Percentiles rank a stretch among this genome's conserved stretches.
Evolutionary conservation across 2,113 vertebrate species (phyloP).

Genomic region (Corapipo altera): DNA sequence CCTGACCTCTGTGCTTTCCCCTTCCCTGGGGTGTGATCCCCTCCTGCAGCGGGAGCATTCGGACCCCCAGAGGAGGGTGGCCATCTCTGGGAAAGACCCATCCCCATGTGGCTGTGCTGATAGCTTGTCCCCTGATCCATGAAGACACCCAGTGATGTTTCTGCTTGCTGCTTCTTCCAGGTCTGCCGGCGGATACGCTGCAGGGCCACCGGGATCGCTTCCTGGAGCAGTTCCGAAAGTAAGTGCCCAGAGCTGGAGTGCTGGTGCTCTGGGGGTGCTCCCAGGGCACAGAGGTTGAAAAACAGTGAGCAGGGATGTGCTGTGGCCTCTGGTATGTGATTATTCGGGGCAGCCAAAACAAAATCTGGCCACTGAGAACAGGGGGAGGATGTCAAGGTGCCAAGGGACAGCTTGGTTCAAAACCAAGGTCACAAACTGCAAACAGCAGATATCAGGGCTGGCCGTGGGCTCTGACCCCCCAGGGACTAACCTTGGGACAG

Average conservation of each 20-base stretch:
- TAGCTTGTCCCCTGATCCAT: not conserved
- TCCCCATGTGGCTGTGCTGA: fast-evolving
- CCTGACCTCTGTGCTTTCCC: not conserved
- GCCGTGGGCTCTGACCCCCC: not conserved
- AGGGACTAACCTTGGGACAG: not conserved
- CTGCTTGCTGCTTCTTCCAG: constrained; percentile 55
- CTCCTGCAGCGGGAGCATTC: not conserved
- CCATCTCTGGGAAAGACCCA: not conserved
- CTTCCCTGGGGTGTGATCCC: not conserved
- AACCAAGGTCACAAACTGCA: not conserved
- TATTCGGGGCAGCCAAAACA: not conserved
- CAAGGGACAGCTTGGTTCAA: not conserved
- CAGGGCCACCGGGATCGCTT: constrained; percentile 98
- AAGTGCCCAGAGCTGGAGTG: constrained; percentile 17
- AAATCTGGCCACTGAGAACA: not conserved
- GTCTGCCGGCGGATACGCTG: constrained; percentile 94
- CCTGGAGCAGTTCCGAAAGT: constrained; percentile 98
- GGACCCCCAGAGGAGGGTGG: fast-evolving
- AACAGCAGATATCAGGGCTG: not conserved
- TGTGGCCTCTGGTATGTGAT: not conserved
- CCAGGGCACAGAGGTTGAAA: not conserved
- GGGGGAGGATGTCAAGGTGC: not conserved
- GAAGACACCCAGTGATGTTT: fast-evolving
- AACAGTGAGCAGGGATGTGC: not conserved
- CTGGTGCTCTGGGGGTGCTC: not conserved